A percentile compares a stretch with the other conserved stretches of the same genome.
Conservation (phyloP, 1,140 invertebrate genomes). For the Brachionus asplanchnoidis region DNA sequence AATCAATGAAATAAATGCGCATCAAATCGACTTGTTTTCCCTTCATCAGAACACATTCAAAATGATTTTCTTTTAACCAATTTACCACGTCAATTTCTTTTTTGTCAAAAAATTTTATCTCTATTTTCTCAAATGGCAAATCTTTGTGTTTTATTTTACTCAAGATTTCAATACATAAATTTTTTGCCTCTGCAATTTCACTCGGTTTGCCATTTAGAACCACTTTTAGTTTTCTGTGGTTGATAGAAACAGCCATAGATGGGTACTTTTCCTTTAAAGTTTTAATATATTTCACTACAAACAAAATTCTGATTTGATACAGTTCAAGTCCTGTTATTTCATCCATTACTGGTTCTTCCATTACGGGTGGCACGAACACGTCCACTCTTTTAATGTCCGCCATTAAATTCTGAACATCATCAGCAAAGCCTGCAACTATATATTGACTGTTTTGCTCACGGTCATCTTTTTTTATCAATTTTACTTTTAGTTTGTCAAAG, state of each 20-base stretch:
- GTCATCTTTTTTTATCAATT: background rate
- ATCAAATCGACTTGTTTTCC: background rate
- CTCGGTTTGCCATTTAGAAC: background rate
- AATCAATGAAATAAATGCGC: background rate
- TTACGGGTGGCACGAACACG: no score
- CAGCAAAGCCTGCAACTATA: background rate
- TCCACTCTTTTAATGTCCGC: background rate
- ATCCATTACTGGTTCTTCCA: background rate
- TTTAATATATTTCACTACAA: background rate
- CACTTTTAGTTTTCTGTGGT: background rate
- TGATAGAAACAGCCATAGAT: background rate
- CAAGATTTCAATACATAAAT: background rate
- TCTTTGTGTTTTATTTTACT: background rate
- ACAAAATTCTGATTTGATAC: background rate
- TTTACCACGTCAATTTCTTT: background rate
- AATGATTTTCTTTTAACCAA: background rate
- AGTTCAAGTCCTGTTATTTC: background rate
- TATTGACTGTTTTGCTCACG: background rate
- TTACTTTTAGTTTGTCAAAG: background rate
- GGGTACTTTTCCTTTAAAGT: background rate
- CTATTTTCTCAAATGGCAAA: background rate
- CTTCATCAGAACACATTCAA: background rate
- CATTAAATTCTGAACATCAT: background rate
- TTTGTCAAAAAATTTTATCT: background rate
- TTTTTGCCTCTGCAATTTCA: background rate